A percentile compares a stretch with the other conserved stretches of the same genome.
Evolutionary conservation across 2,797 vertebrate genomes (phyloP).

Genomic region (Eidolon dupreanum): DNA sequence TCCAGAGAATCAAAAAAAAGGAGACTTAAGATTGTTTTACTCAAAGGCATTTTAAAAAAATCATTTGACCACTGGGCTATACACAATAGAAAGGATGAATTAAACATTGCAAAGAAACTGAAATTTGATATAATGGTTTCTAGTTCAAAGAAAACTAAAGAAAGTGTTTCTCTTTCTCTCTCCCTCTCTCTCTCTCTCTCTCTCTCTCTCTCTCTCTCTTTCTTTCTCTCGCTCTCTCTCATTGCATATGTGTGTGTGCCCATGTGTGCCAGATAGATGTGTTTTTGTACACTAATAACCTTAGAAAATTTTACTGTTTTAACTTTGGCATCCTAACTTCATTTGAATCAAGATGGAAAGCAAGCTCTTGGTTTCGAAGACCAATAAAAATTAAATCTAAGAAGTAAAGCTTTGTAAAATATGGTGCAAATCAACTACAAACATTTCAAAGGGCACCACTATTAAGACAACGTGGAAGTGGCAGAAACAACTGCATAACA

Average conservation of each 20-base stretch:
- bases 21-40: background rate
- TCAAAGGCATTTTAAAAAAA: background rate
- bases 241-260: background rate
- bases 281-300: background rate
- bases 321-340: constrained; percentile 1
- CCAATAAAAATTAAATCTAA: constrained; percentile 31
- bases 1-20: background rate
- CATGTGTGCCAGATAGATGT: background rate
- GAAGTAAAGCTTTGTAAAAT: constrained; percentile 19
- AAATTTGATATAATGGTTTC: background rate
- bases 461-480: background rate
- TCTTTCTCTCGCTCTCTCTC: background rate
- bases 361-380: constrained; percentile 13
- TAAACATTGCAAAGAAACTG: background rate
- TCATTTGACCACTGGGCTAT: background rate
- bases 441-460: background rate
- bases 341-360: background rate
- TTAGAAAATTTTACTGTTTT: background rate
- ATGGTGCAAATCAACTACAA: background rate
- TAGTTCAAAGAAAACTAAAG: background rate
- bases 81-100: background rate
- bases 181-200: background rate
- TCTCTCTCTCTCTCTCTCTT: background rate
- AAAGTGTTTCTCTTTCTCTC: background rate
- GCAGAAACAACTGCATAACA: background rate